Conservation (phyloP, 1,140 invertebrate genomes). For the Saccostrea glomerata region DNA sequence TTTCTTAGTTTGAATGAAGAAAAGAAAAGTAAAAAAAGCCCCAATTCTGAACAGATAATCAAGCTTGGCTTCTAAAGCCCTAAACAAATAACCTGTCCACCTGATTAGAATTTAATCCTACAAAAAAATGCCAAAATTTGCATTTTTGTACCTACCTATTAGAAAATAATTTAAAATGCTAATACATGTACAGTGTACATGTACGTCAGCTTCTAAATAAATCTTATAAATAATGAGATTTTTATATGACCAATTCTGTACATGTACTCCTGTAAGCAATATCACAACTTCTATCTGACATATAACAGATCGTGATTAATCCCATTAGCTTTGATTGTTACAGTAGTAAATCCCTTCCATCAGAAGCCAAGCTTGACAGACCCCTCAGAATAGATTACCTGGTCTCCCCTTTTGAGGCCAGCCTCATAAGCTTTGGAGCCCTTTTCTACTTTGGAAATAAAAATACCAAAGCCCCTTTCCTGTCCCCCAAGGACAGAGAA, state of each 20-base stretch:
- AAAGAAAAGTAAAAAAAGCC: background rate
- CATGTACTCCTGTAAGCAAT: too few species aligned
- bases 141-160: too few species aligned
- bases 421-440: constrained; percentile 96
- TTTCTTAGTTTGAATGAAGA: background rate
- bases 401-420: constrained; percentile 97
- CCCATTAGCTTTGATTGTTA: too few species aligned
- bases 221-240: too few species aligned
- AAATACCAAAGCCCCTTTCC: constrained; percentile 94
- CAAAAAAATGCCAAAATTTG: too few species aligned
- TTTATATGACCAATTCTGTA: too few species aligned
- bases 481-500: constrained; percentile 94
- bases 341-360: background rate
- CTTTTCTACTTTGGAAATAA: constrained; percentile 95
- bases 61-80: background rate
- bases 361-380: background rate
- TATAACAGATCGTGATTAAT: too few species aligned
- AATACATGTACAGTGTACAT: background rate
- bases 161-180: background rate
- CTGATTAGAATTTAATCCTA: too few species aligned
- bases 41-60: constrained; percentile 12
- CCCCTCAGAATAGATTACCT: constrained; percentile 80
- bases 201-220: background rate
- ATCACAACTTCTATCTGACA: too few species aligned
- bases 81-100: too few species aligned